A percentile compares a stretch with the other conserved stretches of the same genome.
phyloP scores from a whole-genome alignment of 2,797 vertebrate genomes.

The Manis crassicaudata region DNA sequence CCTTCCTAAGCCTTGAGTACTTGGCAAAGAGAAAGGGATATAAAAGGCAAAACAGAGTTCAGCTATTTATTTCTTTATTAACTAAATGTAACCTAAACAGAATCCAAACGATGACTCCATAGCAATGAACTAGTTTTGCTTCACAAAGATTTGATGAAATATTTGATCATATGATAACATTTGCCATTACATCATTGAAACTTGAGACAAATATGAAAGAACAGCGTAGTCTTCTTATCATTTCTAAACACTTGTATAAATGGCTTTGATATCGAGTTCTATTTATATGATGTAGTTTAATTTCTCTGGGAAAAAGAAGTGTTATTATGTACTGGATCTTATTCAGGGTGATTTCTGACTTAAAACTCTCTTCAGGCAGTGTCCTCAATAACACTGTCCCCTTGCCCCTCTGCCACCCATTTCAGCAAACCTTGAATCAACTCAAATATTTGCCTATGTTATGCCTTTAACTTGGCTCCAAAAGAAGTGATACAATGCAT shows the following conservation, averaged over 20 bases:
- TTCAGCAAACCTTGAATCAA: conserved; percentile 8
- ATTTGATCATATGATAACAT: conserved; percentile 57
- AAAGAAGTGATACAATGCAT: neutral
- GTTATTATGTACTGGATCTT: neutral
- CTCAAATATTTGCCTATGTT: neutral
- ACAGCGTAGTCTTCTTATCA: neutral
- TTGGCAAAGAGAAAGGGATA: conserved; percentile 69
- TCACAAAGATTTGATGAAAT: conserved; percentile 69
- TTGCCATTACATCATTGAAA: conserved; percentile 63
- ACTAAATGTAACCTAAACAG: conserved; percentile 60
- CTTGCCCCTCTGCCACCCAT: neutral
- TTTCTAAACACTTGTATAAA: conserved; percentile 5
- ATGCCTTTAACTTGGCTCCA: neutral
- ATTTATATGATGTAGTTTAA: neutral
- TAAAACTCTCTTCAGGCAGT: neutral
- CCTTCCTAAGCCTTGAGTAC: conserved; percentile 58
- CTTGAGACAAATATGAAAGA: conserved; percentile 49
- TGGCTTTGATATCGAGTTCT: conserved; percentile 43
- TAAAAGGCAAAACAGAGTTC: conserved; percentile 74
- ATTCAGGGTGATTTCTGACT: conserved; percentile 15
- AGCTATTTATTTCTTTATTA: conserved; percentile 75
- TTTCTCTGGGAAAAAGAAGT: conserved; percentile 23
- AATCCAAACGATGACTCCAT: conserved; percentile 68
- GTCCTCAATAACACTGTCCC: neutral
- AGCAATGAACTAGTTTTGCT: conserved; percentile 54